Conservation (phyloP, 2,888 invertebrate species). For the Drosophila paracracens region DNA sequence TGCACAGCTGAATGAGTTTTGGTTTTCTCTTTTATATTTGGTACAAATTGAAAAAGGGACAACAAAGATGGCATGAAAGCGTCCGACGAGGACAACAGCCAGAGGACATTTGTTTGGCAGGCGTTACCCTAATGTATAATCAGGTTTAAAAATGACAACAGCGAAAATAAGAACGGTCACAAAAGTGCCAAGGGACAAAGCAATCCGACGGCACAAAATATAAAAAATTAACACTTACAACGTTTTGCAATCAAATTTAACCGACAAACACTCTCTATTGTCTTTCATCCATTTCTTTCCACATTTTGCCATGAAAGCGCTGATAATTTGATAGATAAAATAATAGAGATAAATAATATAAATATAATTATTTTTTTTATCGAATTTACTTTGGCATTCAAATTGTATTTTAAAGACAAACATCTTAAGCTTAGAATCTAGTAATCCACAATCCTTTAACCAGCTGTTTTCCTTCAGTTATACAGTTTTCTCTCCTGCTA, state of each 20-base stretch:
- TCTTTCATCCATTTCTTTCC: slow-evolving; percentile 12
- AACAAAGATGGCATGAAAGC: slow-evolving; percentile 54
- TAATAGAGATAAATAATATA: neutral
- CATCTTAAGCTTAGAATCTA: neutral
- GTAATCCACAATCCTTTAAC: neutral
- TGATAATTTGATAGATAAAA: neutral
- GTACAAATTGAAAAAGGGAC: slow-evolving; percentile 71
- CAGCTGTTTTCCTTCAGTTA: neutral
- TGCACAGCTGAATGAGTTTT: slow-evolving; percentile 72
- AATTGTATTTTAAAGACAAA: neutral
- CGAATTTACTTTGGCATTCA: neutral
- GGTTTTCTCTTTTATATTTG: slow-evolving; percentile 34
- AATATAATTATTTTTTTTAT: neutral
- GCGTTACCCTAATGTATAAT: slow-evolving; percentile 64
- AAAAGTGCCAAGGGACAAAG: slow-evolving; percentile 59
- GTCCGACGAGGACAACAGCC: slow-evolving; percentile 32
- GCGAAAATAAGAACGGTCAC: slow-evolving; percentile 59
- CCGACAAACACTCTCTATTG: slow-evolving; percentile 31
- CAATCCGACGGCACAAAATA: slow-evolving; percentile 52
- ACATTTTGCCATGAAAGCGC: neutral
- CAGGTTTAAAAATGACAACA: slow-evolving; percentile 70
- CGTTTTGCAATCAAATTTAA: slow-evolving; percentile 65
- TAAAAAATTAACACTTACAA: slow-evolving; percentile 72
- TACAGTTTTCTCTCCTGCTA: neutral
- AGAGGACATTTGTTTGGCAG: slow-evolving; percentile 44